These are phyloP conservation scores for Maylandia zebra DNA, from an alignment of 2,113 vertebrate species.

Conservation along the genomic window DNA sequence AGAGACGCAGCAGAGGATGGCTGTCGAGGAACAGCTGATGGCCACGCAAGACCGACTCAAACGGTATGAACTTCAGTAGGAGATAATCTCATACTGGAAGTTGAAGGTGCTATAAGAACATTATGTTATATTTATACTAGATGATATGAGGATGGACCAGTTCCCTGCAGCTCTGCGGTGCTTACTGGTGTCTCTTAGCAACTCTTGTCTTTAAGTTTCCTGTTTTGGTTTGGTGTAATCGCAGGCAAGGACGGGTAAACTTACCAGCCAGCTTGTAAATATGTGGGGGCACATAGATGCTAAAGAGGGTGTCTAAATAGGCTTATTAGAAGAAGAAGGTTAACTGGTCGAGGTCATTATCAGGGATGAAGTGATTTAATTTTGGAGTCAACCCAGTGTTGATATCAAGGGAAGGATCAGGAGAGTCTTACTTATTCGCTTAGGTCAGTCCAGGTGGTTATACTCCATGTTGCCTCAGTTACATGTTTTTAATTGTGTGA, in stretches of 20 bases:
- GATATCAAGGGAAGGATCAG: neutral
- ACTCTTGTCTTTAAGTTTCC: neutral
- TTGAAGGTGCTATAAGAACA: neutral
- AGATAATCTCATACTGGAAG: neutral
- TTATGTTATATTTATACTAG: neutral
- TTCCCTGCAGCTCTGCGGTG: neutral
- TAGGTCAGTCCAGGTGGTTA: neutral
- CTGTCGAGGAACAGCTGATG: slow-evolving; percentile 79
- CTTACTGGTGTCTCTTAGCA: neutral
- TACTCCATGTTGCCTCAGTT: neutral
- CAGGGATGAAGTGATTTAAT: neutral
- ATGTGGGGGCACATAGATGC: neutral
- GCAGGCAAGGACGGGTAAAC: neutral
- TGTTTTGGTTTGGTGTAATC: neutral
- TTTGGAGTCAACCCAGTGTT: neutral
- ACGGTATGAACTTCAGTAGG: slow-evolving; percentile 27
- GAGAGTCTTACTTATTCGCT: neutral
- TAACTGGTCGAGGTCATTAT: neutral
- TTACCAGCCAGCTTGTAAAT: neutral
- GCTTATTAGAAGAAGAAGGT: neutral
- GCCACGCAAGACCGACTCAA: slow-evolving; percentile 76
- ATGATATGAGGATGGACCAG: neutral
- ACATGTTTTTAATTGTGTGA: neutral
- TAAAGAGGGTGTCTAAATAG: neutral
- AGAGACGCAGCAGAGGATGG: slow-evolving; percentile 68